Base-by-base conservation (phyloP, 2,888 invertebrate species). In the Clivina fossor region DNA sequence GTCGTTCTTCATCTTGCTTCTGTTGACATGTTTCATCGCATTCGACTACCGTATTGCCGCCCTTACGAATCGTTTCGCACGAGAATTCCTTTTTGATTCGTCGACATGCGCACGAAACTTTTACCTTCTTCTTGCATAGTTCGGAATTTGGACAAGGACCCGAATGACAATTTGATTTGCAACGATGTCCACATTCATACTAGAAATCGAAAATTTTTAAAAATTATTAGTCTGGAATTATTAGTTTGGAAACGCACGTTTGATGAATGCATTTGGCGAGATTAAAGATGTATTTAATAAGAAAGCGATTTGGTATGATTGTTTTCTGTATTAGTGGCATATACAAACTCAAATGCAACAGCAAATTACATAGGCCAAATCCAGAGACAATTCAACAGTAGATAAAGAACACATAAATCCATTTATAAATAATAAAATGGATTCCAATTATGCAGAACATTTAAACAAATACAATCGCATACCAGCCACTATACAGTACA, bases 121-220 rank as follows among this genome's bases (percentile, higher is more conserved):
- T 89, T 0, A 92, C 81, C 70, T 90, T 92, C 67, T 89, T 89
- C 53, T 80, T 82, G 68, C 95, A 95, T 0, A 74, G 69, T 58
- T 86, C 83, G 3, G 79, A 74, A 59, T 80, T 78, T 1, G 80
- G 79, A 67, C 93, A 93, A 0, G 71, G 65, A 0, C 88, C 90
- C 0, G 83, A 74, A 68, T 93, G 93, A 64, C 93, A 93, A 33
- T 78, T 76, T 4, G 82, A 76, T 26, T 79, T 75, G 69, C 92
- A 93, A 4, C 89, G 84, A 73, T 96, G 95, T 0, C 91, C 90
- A 73, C 95, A 96, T 4, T 81, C 71, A 69, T 89, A 83, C 85
- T 92, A 69, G 35, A 74, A 71, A 24, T 59, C 61, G 46, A 53
- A 37, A 30, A 51, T 40, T 33, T 50, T 38, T 51, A 56, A 24